These are phyloP conservation scores for Megalops cyprinoides DNA, from an alignment of 2,797 vertebrate species.

Conservation along the genomic window DNA sequence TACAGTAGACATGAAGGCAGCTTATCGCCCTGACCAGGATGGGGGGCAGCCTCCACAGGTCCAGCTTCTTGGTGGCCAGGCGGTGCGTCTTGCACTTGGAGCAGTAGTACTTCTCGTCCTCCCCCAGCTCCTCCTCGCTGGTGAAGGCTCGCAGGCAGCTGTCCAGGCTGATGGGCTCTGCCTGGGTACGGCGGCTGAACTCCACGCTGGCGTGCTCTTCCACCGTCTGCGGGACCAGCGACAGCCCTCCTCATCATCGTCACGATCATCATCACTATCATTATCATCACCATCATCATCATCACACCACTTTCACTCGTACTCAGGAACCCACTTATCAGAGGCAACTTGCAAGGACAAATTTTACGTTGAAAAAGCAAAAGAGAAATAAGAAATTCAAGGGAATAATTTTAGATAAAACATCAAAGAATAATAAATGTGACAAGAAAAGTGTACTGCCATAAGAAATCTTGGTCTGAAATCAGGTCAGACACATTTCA, in stretches of 20 bases:
- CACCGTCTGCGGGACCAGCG: slow-evolving; percentile 76
- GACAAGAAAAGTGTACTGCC: background rate
- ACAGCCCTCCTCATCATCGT: background rate
- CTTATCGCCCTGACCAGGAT: slow-evolving; percentile 81
- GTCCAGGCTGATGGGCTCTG: slow-evolving; percentile 96
- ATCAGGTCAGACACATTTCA: background rate
- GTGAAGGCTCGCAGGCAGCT: slow-evolving; percentile 96
- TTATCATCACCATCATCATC: background rate
- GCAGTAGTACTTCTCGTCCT: slow-evolving; percentile 98
- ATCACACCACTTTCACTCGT: background rate
- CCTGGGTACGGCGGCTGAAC: slow-evolving; percentile 89
- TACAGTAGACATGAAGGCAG: background rate
- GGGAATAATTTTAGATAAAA: background rate
- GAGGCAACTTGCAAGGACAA: too few species aligned
- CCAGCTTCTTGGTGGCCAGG: slow-evolving; percentile 96
- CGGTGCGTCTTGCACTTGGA: slow-evolving; percentile 97
- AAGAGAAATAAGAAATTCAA: background rate
- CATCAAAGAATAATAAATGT: background rate
- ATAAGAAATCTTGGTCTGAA: background rate
- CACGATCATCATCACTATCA: background rate
- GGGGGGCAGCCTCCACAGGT: slow-evolving; percentile 96
- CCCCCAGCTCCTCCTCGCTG: slow-evolving; percentile 93
- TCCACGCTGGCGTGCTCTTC: slow-evolving; percentile 95
- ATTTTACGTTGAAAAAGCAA: too few species aligned
- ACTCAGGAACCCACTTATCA: too few species aligned